Conservation (phyloP, 2,797 vertebrate genomes). For the Xenopus petersii region DNA sequence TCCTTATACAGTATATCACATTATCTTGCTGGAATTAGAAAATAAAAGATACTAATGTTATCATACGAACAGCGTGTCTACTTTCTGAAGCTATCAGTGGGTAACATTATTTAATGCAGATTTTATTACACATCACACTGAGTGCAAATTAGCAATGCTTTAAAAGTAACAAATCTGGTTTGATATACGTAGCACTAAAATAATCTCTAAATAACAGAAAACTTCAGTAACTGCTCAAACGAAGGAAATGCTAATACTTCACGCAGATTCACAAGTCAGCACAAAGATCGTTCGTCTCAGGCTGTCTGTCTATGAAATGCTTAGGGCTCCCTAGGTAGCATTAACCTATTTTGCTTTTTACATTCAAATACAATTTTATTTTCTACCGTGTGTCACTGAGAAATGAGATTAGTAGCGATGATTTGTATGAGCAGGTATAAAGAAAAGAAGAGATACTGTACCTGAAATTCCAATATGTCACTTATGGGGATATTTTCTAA, state of each 20-base stretch:
- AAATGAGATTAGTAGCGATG: too few species aligned
- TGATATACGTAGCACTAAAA: conserved; percentile 18
- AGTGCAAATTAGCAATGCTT: conserved; percentile 25
- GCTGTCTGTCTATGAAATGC: conserved; percentile 22
- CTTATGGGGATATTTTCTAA: too few species aligned
- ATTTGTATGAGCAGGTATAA: too few species aligned
- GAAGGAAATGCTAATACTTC: conserved; percentile 2
- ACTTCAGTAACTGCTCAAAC: neutral
- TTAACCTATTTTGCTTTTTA: conserved; percentile 26
- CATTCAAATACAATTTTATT: neutral
- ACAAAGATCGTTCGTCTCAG: conserved; percentile 15
- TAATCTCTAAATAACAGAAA: neutral
- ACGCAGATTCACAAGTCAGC: neutral
- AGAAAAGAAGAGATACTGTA: too few species aligned
- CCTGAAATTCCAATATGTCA: too few species aligned
- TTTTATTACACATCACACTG: neutral
- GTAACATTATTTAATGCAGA: too few species aligned
- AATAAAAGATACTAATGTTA: too few species aligned
- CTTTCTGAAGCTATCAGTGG: too few species aligned
- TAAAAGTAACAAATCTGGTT: conserved; percentile 15
- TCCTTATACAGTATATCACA: too few species aligned
- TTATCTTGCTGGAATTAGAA: too few species aligned
- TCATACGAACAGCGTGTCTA: too few species aligned
- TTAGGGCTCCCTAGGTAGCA: conserved; percentile 16
- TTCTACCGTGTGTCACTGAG: too few species aligned